phyloP scores from a whole-genome alignment of 2,113 vertebrate species.

The Callorhinus ursinus region DNA sequence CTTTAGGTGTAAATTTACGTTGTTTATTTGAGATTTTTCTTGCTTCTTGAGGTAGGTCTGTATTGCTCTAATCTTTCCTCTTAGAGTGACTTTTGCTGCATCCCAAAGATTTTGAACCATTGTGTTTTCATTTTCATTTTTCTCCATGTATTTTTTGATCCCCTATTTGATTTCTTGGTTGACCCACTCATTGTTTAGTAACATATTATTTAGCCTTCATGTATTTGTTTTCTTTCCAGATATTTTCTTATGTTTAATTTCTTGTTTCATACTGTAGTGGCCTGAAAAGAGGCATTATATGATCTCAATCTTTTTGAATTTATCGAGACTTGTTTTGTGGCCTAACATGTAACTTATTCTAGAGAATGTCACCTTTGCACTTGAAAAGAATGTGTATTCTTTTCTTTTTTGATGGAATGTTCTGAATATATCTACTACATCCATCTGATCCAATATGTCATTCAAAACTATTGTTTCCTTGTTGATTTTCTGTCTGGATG shows the following conservation, averaged over 20 bases:
- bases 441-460: neutral
- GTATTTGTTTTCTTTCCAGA: neutral
- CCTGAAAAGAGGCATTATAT: neutral
- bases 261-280: neutral
- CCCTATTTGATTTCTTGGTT: neutral
- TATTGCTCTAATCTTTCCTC: neutral
- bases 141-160: too few species aligned
- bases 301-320: neutral
- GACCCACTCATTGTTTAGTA: neutral
- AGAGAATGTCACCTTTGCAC: neutral
- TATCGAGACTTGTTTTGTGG: neutral
- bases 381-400: neutral
- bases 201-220: neutral
- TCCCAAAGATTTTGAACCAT: neutral
- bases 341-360: neutral
- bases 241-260: neutral
- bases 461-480: neutral
- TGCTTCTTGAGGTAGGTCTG: neutral
- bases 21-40: neutral
- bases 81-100: neutral
- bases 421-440: neutral
- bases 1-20: neutral
- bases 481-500: neutral
- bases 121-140: too few species aligned
- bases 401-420: neutral